Percentiles rank a stretch among this genome's conserved stretches.
phyloP scores from a whole-genome alignment of 92 coral and sea anemone genomes.

The Ricordea florida region DNA sequence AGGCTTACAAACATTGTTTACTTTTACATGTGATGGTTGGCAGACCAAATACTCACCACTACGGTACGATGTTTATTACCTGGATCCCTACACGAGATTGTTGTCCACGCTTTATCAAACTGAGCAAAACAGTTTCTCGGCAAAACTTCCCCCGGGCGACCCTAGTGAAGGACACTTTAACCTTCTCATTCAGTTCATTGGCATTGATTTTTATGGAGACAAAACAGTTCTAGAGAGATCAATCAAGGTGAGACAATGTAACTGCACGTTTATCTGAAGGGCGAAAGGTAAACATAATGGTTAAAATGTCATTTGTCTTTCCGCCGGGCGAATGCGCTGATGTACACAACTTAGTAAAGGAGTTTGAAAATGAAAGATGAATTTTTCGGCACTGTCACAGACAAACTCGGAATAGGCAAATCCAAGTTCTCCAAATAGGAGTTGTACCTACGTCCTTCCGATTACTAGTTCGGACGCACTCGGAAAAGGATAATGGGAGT shows the following conservation, averaged over 20 bases:
- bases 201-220: slow-evolving; percentile 45
- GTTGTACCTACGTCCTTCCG: too few relatives aligned
- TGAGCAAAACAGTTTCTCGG: slow-evolving; percentile 6
- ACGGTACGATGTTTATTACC: slow-evolving; percentile 42
- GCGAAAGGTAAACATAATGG: too few relatives aligned
- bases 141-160: slow-evolving; percentile 9
- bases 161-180: not conserved
- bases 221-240: not conserved
- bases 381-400: too few relatives aligned
- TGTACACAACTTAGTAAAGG: too few relatives aligned
- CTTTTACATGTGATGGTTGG: slow-evolving; percentile 51
- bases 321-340: too few relatives aligned
- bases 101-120: not conserved
- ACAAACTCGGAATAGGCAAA: too few relatives aligned
- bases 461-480: too few relatives aligned
- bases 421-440: too few relatives aligned
- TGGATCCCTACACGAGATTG: slow-evolving; percentile 27
- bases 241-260: slow-evolving; percentile 20
- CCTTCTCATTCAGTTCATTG: slow-evolving; percentile 17
- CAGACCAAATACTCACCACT: slow-evolving; percentile 39
- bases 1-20: slow-evolving; percentile 45
- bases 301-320: too few relatives aligned
- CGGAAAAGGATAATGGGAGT: too few relatives aligned
- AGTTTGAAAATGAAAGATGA: too few relatives aligned
- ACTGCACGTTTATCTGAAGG: too few relatives aligned